Evolutionary conservation across 2,888 invertebrate species (phyloP), one percentile per base, ranked within the genome.

Genomic region (Dicyrtomina minuta): DNA sequence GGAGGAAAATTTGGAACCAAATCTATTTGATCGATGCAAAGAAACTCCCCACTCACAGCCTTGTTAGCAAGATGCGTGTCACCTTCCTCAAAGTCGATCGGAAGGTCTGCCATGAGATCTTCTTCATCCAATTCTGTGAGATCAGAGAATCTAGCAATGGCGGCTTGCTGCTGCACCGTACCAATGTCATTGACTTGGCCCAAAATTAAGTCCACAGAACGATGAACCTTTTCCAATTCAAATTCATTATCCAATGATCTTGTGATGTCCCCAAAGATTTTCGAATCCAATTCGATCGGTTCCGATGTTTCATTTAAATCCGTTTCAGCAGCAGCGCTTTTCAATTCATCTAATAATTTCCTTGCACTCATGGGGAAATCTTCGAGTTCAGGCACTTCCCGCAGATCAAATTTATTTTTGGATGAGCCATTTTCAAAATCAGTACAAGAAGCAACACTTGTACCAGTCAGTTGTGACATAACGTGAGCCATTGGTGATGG

Each of bases 91-190:
- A 46, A 13, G 27, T 43, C 43, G 22, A 56, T 24, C 1, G 56
- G 55, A 8, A 13, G 17, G 15, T 44, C 20, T 5, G 4, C 8
- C 43, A 66, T 56, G 5, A 58, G 24, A 8, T 44, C 4, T 24
- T 66, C 58, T 17, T 58, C 66, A 49, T 66, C 33, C 26, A 66
- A 53, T 43, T 66, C 53, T n/a, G 66, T 46, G 4, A 66, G 43
- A 5, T 41, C 26, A 15, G 43, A 56, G 20, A 66, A 58, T 12
- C 58, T 58, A n/a, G 66, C 44, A 6, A 58, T 24, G 6, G 66
- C 66, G 20, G 56, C 56, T 46, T 41, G 15, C 17, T 58, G 55
- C 17, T 58, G 66, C 8, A 22, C 39, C 4, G 39, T 24, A 24
- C 46, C 58, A n/a, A 58, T 26, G 12, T 44, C 24, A 55, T 55